Percentiles rank a stretch among this genome's conserved stretches.
phyloP scores from a whole-genome alignment of 1,140 invertebrate genomes.

The Lordiphosa mommai region DNA sequence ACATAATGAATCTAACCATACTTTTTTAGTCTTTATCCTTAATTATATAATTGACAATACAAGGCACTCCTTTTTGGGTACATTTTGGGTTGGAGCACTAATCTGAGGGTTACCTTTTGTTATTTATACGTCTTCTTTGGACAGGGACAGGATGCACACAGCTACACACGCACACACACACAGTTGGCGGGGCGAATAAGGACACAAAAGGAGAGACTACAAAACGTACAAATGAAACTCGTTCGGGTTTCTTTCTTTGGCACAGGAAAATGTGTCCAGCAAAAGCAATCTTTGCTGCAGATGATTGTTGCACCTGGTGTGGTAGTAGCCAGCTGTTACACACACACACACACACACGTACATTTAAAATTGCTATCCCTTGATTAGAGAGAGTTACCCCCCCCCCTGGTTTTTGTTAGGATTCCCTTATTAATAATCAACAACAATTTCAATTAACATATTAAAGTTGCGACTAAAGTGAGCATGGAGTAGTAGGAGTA shows the following conservation, averaged over 20 bases:
- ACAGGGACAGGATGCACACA: constrained; percentile 32
- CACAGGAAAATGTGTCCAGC: neutral
- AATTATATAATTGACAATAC: constrained; percentile 2
- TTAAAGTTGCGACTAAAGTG: neutral
- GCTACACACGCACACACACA: constrained; percentile 5
- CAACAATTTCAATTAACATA: too few relatives aligned
- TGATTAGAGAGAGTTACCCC: too few relatives aligned
- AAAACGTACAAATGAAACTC: constrained; percentile 29
- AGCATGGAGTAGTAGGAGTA: neutral
- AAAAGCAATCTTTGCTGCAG: constrained; percentile 3
- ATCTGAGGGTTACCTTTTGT: constrained; percentile 43
- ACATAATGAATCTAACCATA: too few relatives aligned
- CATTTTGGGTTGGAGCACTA: too few relatives aligned
- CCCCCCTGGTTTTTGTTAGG: too few relatives aligned
- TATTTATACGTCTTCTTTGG: constrained; percentile 8
- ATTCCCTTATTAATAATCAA: too few relatives aligned
- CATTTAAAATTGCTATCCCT: neutral
- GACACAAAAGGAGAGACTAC: constrained; percentile 59
- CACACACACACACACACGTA: neutral
- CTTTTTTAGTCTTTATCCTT: too few relatives aligned
- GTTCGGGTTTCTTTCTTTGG: constrained; percentile 31
- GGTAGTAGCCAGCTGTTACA: constrained; percentile 8
- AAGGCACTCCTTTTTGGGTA: constrained; percentile 41
- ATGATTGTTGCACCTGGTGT: constrained; percentile 67
- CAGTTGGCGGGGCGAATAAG: constrained; percentile 56